Base-by-base conservation (phyloP, 1,140 invertebrate species). In the Pseudomyrmex gracilis region DNA sequence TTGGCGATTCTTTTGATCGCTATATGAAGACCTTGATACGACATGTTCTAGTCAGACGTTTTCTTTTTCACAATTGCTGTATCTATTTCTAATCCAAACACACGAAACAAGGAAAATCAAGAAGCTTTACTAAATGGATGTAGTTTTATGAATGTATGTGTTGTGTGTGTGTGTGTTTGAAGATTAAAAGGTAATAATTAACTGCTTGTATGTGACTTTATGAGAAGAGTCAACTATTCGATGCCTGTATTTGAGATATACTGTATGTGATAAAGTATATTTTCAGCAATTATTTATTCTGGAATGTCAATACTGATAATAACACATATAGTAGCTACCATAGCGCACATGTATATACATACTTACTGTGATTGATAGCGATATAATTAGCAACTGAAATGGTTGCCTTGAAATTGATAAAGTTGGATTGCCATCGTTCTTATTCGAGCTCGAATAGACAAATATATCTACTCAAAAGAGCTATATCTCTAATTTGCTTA, bases 41-140 rank as follows among this genome's bases (percentile, higher is more conserved):
- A 53, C 10, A 63, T 70, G 43, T 63, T 76, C 63, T 84, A 78
- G 82, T 82, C 78, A 82, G 15, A 22, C 43, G 13, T 71, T 58
- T 34, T 34, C 0, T 34, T 34, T 34, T 34, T 70, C 43, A 58
- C 15, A 70, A 76, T 73, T 47, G 15, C 8, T 17, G 64, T 63
- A 12, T 24, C 43, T 63, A 45, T 7, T 15, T 51, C 49, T 34
- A 57, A 10, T 45, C 22, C n/a, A 57, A 78, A 34, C 47, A 24
- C 12, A 53, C 2, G 22, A 55, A 77, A 15, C 0, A 22, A 70
- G 58, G 20, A 22, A 57, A 7, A 66, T 20, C 47, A 3, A 51
- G 13, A 74, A 24, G 17, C 24, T 9, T 34, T 34, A 7, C 34
- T 34, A 34, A 5, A 5, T 34, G 34, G 34, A 34, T 34, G 34